Percentiles rank a stretch among this genome's conserved stretches.
Conservation (phyloP, 1,140 invertebrate genomes). For the Hycleus cichorii region DNA sequence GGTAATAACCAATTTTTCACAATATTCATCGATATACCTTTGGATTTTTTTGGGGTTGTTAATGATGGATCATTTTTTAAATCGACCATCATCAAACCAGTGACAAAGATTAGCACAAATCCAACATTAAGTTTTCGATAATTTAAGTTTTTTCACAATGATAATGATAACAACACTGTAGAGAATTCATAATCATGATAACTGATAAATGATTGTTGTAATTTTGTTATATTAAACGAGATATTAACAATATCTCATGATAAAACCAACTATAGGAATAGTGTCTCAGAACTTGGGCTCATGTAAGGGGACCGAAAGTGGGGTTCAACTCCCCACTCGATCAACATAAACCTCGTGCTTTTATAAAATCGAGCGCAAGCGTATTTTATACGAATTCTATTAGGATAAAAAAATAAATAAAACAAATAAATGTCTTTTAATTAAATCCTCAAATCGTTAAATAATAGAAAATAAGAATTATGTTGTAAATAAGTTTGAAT, state of each 20-base stretch:
- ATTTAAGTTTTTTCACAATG: too few relatives aligned
- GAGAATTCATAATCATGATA: too few relatives aligned
- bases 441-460: too few relatives aligned
- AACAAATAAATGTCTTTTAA: too few relatives aligned
- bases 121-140: too few relatives aligned
- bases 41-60: conserved; percentile 35
- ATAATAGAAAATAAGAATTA: too few relatives aligned
- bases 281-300: neutral
- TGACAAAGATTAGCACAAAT: too few relatives aligned
- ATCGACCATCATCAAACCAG: conserved; percentile 31
- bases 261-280: neutral
- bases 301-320: neutral
- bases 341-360: conserved; percentile 5
- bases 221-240: too few relatives aligned
- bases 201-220: too few relatives aligned
- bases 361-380: conserved; percentile 2
- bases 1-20: conserved; percentile 62
- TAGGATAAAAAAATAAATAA: too few relatives aligned
- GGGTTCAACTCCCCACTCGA: conserved; percentile 5
- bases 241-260: neutral
- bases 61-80: conserved; percentile 31
- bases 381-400: neutral
- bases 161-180: too few relatives aligned
- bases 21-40: conserved; percentile 46
- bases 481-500: too few relatives aligned